These are phyloP conservation scores for Lasius platythorax DNA, from an alignment of 2,888 invertebrate species.

Conservation along the genomic window DNA sequence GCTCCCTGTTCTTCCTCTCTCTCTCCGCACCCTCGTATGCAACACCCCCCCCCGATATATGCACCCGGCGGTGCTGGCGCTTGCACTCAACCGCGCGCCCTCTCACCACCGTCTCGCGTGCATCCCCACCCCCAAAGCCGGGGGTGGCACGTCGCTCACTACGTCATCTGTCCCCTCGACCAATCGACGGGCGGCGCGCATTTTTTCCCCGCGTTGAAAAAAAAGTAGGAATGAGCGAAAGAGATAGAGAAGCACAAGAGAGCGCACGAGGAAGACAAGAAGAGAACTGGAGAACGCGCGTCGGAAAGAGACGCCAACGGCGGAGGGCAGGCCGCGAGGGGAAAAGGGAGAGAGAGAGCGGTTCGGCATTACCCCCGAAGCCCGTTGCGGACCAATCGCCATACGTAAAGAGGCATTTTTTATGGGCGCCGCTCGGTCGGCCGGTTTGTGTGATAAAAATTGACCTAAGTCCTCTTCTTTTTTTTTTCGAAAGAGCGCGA, in stretches of 20 bases:
- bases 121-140: constrained; percentile 78
- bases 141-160: constrained; percentile 86
- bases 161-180: constrained; percentile 86
- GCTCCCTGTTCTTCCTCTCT: constrained; percentile 62
- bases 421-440: constrained; percentile 85
- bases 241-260: constrained; percentile 66
- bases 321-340: constrained; percentile 61
- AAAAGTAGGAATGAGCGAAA: constrained; percentile 79
- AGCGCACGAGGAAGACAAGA: constrained; percentile 56
- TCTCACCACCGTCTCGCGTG: constrained; percentile 76
- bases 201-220: constrained; percentile 84
- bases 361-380: constrained; percentile 85
- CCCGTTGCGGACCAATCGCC: constrained; percentile 85
- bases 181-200: constrained; percentile 85
- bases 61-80: constrained; percentile 71
- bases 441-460: constrained; percentile 86
- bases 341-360: constrained; percentile 71
- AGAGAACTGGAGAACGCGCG: constrained; percentile 51
- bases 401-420: constrained; percentile 86
- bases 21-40: constrained; percentile 55
- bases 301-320: constrained; percentile 49
- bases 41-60: constrained; percentile 74
- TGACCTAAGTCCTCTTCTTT: constrained; percentile 84
- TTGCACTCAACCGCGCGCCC: constrained; percentile 73
- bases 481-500: constrained; percentile 74